Evolutionary conservation across 2,888 invertebrate species (phyloP).

Genomic region (Auanema sp.): DNA sequence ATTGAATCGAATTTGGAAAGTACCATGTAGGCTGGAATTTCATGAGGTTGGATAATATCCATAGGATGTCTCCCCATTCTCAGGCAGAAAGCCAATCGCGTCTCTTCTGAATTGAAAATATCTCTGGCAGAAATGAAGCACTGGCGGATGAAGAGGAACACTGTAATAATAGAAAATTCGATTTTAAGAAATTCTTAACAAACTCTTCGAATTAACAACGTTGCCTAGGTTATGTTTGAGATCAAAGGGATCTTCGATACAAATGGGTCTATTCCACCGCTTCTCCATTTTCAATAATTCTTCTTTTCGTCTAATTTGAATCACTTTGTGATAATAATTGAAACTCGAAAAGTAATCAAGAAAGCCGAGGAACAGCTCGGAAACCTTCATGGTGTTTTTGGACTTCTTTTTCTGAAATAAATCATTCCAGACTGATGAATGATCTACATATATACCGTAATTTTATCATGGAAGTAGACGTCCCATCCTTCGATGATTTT

Average conservation of each 20-base stretch:
- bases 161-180: conserved; percentile 22
- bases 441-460: conserved; percentile 21
- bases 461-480: conserved; percentile 69
- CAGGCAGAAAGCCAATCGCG: neutral
- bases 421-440: neutral
- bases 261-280: conserved; percentile 67
- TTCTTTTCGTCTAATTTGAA: conserved; percentile 40
- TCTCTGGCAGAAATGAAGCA: conserved; percentile 27
- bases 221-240: conserved; percentile 70
- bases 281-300: conserved; percentile 69
- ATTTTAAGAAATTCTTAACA: neutral
- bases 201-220: conserved; percentile 64
- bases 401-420: conserved; percentile 7
- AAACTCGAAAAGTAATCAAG: conserved; percentile 69
- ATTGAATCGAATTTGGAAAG: no score
- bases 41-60: no score
- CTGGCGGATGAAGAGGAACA: conserved; percentile 39
- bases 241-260: conserved; percentile 73
- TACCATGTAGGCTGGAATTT: no score
- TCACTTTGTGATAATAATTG: conserved; percentile 40
- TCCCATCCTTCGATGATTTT: conserved; percentile 69
- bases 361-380: conserved; percentile 38
- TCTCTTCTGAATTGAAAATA: conserved; percentile 27
- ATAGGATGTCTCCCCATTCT: no score
- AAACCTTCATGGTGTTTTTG: neutral